These are phyloP conservation scores for Trematomus loennbergii DNA, from an alignment of 2,113 vertebrate genomes.

Conservation along the genomic window DNA sequence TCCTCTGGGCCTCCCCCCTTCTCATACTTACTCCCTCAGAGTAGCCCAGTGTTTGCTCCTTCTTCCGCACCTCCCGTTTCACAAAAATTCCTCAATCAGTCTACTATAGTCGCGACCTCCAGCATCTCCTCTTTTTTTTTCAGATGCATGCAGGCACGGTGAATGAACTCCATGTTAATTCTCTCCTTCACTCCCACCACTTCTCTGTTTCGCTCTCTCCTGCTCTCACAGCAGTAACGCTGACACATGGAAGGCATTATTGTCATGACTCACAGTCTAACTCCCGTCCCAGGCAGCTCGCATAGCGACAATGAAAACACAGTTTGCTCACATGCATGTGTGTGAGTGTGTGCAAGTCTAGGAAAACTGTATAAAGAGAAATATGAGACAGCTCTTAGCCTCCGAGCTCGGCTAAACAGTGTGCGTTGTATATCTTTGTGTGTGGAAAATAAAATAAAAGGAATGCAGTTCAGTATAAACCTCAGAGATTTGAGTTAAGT, in stretches of 20 bases:
- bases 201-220: constrained; percentile 48
- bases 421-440: constrained; percentile 21
- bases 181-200: constrained; percentile 40
- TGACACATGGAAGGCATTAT: constrained; percentile 86
- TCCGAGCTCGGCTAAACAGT: constrained; percentile 35
- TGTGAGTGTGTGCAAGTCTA: constrained; percentile 15
- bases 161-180: constrained; percentile 69
- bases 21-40: constrained; percentile 52
- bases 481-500: constrained; percentile 3
- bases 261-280: constrained; percentile 80
- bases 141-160: not conserved
- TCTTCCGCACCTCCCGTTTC: constrained; percentile 40
- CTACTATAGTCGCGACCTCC: constrained; percentile 55
- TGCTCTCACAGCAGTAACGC: constrained; percentile 65
- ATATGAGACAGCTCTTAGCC: constrained; percentile 40
- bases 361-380: constrained; percentile 36
- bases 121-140: constrained; percentile 43
- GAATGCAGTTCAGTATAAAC: constrained; percentile 23
- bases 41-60: constrained; percentile 64
- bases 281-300: constrained; percentile 72
- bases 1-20: constrained; percentile 27
- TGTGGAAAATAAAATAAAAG: constrained; percentile 31
- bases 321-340: constrained; percentile 57
- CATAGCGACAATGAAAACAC: constrained; percentile 81
- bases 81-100: constrained; percentile 66